Percentiles rank a stretch among this genome's conserved stretches.
These are phyloP conservation scores for Cydia pomonella DNA, from an alignment of 1,140 invertebrate genomes.

Conservation along the genomic window DNA sequence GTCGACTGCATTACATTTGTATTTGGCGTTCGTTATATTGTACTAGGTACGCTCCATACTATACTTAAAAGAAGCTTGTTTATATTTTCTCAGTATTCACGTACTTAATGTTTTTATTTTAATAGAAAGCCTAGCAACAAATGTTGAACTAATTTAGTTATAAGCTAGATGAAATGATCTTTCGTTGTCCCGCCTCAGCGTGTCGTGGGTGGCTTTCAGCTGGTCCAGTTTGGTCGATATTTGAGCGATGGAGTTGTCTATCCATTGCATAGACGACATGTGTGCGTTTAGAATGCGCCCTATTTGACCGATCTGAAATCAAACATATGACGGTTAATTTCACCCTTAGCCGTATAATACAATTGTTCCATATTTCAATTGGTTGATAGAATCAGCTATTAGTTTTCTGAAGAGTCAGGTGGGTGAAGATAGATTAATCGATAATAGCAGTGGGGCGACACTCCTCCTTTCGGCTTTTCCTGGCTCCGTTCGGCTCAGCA, in stretches of 20 bases:
- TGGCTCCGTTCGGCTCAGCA: no score
- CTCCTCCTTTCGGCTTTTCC: no score
- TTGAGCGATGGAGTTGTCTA: slow-evolving; percentile 88
- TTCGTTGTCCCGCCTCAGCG: slow-evolving; percentile 88
- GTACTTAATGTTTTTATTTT: no score
- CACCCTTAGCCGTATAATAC: no score
- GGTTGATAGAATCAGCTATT: no score
- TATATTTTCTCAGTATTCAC: slow-evolving; percentile 10
- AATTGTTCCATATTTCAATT: no score
- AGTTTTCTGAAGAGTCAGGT: no score
- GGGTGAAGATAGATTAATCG: no score
- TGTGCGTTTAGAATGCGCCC: slow-evolving; percentile 97
- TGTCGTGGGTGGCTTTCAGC: slow-evolving; percentile 90
- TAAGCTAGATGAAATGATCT: slow-evolving; percentile 83
- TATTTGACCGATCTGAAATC: slow-evolving; percentile 91
- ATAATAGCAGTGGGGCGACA: no score
- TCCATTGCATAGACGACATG: slow-evolving; percentile 97
- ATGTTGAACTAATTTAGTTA: slow-evolving; percentile 55
- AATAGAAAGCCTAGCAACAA: not conserved
- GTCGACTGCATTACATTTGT: not conserved
- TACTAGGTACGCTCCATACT: no score
- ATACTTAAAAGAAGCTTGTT: no score
- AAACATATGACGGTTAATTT: slow-evolving; percentile 27
- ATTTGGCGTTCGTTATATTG: not conserved
- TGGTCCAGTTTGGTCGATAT: slow-evolving; percentile 91